Evolutionary conservation across 2,797 vertebrate genomes (phyloP), one percentile per base, ranked within the genome.

Genomic region (Sebastes oblongus): DNA sequence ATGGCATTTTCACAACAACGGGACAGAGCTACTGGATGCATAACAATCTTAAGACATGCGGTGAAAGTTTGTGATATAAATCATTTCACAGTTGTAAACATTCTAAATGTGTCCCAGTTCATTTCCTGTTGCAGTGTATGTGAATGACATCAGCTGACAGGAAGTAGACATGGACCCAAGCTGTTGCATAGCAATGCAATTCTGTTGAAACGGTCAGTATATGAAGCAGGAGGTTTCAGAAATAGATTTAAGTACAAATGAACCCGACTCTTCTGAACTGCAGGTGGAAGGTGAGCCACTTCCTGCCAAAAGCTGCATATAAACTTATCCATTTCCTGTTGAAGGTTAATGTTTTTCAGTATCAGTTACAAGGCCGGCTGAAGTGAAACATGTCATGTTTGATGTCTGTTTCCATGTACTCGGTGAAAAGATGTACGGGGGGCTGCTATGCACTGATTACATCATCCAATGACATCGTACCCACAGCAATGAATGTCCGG

Each of bases 381-480:
- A 78, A 86, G 70, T 80, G 58, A 83, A 89, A 86, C 55, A 75
- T 78, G 68, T 58, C 6, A 4, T 73, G 72, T 72, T 22, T 65
- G 36, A 56, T 73, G 67, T 78, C 54, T 77, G 58, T 88, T 84
- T 90, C 75, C 75, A 77, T 80, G 46, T 24, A 34, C 18, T 75
- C 42, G 3, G 68, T 79, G 72, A 89, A 72, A 67, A 79, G 66
- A 87, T 86, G 72, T 66, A 86, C 68, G 72, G 62, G 36, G 54
- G 25, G n/a, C 32, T 78, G 83, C 80, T 83, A 62, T 72, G 78
- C 56, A 72, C 10, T 1, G 39, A 87, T 91, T 85, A 91, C 90
- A 83, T 92, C 86, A 93, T 90, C 67, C 75, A 88, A 67, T 90
- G 91, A 90, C 89, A 89, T 93, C 55, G 54, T 90, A 90, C 81